Evolutionary conservation across 2,113 vertebrate genomes (phyloP), one percentile per base, ranked within the genome.

Genomic region (Phaethornis superciliosus): DNA sequence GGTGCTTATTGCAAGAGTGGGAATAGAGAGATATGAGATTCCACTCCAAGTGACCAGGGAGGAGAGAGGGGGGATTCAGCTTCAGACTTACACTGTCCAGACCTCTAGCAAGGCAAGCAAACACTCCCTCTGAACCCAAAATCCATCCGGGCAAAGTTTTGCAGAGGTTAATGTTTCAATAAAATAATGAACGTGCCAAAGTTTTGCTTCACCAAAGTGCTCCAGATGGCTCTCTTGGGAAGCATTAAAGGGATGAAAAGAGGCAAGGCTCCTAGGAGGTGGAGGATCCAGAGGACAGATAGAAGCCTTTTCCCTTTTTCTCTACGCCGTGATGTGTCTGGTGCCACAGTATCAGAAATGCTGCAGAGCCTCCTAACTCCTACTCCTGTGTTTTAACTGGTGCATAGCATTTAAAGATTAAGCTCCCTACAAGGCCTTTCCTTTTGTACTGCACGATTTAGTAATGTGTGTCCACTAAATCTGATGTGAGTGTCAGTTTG

Each of bases 401-500:
- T 4, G 47, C 89, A 96, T 94, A 91, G 82, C 94, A 75, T 78
- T 54, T 75, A 60, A 88, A 95, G 95, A 96, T 95, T 97, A 95
- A 89, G 70, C 79, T 95, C 75, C 67, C 81, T 88, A 74, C 85
- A 77, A 91, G 93, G 68, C 64, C 71, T 71, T 91, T 90, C 85
- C 89, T 95, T 97, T 94, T 96, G 89, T 91, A 95, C 88, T 81
- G 82, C 82, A 88, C 82, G 37, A 71, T 71, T 97, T 90, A 84
- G 85, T 47, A 80, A 64, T 71, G 88, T 94, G 90, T 90, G 90
- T 94, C 93, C 91, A 84, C 85, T 96, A 96, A 94, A 93, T 95
- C 93, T 91, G 70, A 46, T 37, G 7, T 54, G 92, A 92, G 89
- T 95, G 94, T 95, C 95, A 96, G 80, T 88, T 95, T 94, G 95